Percentiles rank a stretch among this genome's conserved stretches.
Evolutionary conservation across 2,113 vertebrate species (phyloP).

Genomic region (Tyrannus savana): DNA sequence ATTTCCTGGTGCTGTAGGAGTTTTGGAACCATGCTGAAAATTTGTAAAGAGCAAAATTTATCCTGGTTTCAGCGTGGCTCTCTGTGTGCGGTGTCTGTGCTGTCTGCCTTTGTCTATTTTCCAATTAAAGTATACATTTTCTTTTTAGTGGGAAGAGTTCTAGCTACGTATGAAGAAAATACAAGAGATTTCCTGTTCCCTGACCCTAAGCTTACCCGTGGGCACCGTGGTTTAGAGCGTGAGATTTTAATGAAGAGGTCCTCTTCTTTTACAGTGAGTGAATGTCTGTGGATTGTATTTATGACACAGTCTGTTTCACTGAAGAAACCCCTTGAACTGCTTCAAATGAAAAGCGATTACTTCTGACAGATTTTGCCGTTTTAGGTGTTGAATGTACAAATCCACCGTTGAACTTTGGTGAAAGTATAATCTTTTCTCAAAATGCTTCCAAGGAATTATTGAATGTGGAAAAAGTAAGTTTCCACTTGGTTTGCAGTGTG

Average conservation of each 20-base stretch:
- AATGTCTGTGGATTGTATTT: conserved; percentile 39
- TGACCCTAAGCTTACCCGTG: conserved; percentile 76
- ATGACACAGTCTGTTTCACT: neutral
- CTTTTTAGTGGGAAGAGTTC: conserved; percentile 83
- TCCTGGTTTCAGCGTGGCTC: neutral
- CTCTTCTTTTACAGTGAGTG: conserved; percentile 83
- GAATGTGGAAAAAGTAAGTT: conserved; percentile 10
- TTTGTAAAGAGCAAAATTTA: conserved; percentile 1
- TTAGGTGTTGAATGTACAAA: conserved; percentile 32
- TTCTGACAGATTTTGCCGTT: conserved; percentile 48
- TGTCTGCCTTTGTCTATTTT: conserved; percentile 21
- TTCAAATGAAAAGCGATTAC: conserved; percentile 15
- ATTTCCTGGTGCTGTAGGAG: neutral
- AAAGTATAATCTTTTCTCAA: neutral
- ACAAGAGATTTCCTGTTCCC: conserved; percentile 92
- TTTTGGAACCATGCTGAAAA: neutral
- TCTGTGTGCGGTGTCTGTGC: neutral
- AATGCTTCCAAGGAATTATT: neutral
- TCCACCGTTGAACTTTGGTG: conserved; percentile 15
- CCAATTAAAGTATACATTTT: conserved; percentile 58
- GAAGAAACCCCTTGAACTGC: conserved; percentile 30
- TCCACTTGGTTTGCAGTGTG: neutral
- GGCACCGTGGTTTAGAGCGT: conserved; percentile 78
- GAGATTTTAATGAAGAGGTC: conserved; percentile 90
- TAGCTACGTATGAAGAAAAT: conserved; percentile 85